These are phyloP conservation scores for Lumbricus terrestris DNA, from an alignment of 2,888 invertebrate genomes.

Conservation along the genomic window DNA sequence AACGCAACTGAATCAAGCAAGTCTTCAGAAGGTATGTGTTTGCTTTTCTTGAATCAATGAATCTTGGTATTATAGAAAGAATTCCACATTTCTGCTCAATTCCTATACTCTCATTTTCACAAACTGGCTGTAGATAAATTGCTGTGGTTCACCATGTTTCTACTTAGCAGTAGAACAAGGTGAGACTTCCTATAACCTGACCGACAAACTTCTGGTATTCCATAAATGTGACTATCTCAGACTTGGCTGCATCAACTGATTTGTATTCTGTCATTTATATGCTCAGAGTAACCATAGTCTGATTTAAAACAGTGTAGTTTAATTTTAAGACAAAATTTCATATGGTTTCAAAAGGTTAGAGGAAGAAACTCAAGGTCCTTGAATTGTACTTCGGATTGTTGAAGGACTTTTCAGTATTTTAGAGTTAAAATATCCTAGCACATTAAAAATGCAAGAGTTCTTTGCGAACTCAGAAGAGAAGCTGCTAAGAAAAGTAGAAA, in stretches of 20 bases:
- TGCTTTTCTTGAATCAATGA: background rate
- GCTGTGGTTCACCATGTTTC: background rate
- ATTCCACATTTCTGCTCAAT: background rate
- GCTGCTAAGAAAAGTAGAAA: background rate
- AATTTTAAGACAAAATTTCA: background rate
- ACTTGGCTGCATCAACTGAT: background rate
- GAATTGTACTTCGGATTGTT: background rate
- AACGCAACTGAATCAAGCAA: conserved; percentile 37
- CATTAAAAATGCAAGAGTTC: background rate
- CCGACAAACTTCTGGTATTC: background rate
- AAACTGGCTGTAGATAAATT: background rate
- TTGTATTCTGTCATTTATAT: background rate
- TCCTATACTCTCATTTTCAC: background rate
- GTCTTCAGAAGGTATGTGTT: conserved; percentile 38
- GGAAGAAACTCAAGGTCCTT: background rate
- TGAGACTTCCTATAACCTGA: background rate
- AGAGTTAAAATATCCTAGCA: background rate
- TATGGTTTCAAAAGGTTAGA: background rate
- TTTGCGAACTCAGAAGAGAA: background rate
- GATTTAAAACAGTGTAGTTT: background rate
- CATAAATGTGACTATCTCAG: background rate
- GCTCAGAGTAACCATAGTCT: too few relatives aligned
- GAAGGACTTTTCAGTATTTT: background rate
- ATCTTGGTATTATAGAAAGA: background rate
- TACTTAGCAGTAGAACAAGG: background rate